These are phyloP conservation scores for Saguinus oedipus DNA, from an alignment of 2,797 vertebrate genomes.

Conservation along the genomic window DNA sequence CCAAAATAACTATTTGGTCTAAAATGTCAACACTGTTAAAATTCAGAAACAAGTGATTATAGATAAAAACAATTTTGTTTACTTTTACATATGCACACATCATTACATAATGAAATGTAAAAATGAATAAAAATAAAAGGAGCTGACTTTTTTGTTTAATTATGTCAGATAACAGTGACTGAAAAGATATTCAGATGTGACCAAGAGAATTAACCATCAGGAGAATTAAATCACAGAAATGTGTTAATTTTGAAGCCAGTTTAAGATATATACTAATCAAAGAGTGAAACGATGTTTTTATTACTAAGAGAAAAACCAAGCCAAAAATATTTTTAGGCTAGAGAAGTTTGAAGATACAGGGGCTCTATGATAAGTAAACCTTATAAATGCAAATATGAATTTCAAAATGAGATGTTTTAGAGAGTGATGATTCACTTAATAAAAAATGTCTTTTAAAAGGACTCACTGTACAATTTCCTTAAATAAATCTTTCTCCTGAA, in stretches of 20 bases:
- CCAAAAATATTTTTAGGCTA: not conserved
- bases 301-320: not conserved
- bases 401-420: constrained; percentile 37
- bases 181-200: not conserved
- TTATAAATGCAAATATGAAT: constrained; percentile 30
- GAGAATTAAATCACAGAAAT: not conserved
- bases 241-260: not conserved
- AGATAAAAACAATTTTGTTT: not conserved
- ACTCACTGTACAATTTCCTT: constrained; percentile 38
- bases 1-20: not conserved
- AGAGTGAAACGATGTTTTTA: not conserved
- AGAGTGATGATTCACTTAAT: constrained; percentile 43
- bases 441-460: constrained; percentile 20
- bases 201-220: not conserved
- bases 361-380: not conserved
- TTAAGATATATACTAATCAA: not conserved
- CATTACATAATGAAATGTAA: not conserved
- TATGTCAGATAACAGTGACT: not conserved
- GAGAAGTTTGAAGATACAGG: not conserved
- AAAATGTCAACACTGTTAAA: not conserved
- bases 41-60: not conserved
- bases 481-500: constrained; percentile 62
- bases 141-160: not conserved
- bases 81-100: not conserved
- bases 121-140: not conserved